Evolutionary conservation across 1,140 invertebrate genomes (phyloP).

Genomic region (Penaeus indicus): DNA sequence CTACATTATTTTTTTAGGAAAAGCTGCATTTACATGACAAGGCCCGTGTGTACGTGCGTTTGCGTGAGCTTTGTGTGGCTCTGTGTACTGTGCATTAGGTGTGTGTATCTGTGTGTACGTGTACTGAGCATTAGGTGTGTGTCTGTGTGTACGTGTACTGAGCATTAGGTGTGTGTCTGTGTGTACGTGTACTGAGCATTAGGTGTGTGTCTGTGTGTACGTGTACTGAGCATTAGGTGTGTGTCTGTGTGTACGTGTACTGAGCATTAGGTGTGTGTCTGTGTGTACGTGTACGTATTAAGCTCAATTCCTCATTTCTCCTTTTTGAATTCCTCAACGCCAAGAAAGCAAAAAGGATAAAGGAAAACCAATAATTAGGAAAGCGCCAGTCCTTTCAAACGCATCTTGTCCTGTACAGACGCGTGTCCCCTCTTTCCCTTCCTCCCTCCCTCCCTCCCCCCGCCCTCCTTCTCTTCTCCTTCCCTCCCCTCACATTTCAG

Average conservation of each 20-base stretch:
- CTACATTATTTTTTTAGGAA: no score
- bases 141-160: not conserved
- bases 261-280: not conserved
- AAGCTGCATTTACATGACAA: no score
- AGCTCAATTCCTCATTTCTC: no score
- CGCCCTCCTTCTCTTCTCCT: conserved; percentile 1
- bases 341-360: no score
- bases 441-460: not conserved
- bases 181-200: not conserved
- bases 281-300: not conserved
- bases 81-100: not conserved
- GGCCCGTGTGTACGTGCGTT: not conserved
- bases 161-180: not conserved
- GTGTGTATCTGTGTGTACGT: not conserved
- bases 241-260: not conserved
- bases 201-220: not conserved
- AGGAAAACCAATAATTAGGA: no score
- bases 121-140: not conserved
- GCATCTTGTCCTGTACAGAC: no score
- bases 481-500: conserved; percentile 36
- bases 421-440: not conserved
- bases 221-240: not conserved
- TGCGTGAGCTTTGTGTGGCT: not conserved
- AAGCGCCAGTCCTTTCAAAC: no score
- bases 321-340: no score